Evolutionary conservation across 2,113 vertebrate genomes (phyloP).

Genomic region (Psilopsiagon aymara): DNA sequence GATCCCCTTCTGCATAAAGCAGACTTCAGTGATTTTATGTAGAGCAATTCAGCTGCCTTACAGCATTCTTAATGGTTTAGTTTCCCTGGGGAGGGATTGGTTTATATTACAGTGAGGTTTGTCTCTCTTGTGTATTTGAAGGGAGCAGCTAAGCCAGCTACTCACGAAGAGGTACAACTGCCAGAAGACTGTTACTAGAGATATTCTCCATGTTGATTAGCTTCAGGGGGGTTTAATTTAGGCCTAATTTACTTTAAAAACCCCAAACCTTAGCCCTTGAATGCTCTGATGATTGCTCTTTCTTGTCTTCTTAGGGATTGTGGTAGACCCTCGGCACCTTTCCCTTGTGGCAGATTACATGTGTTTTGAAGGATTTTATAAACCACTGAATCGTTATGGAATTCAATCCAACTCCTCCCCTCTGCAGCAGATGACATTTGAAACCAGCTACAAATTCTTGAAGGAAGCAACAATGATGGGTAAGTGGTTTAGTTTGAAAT

Average conservation of each 20-base stretch:
- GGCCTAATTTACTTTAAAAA: background rate
- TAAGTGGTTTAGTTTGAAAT: slow-evolving; percentile 42
- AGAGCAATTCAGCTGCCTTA: background rate
- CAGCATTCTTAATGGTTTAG: background rate
- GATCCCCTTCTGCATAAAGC: background rate
- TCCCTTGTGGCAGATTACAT: slow-evolving; percentile 98
- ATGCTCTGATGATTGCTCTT: background rate
- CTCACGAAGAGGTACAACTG: background rate
- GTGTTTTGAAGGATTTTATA: slow-evolving; percentile 95
- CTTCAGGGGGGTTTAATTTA: background rate
- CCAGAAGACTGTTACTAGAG: background rate
- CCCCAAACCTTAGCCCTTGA: background rate
- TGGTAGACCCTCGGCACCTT: slow-evolving; percentile 92
- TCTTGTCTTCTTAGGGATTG: slow-evolving; percentile 82
- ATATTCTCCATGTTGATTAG: background rate
- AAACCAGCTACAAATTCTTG: slow-evolving; percentile 95
- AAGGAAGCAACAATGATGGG: slow-evolving; percentile 92
- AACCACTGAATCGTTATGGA: slow-evolving; percentile 88
- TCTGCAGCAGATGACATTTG: slow-evolving; percentile 98
- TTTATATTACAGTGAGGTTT: background rate
- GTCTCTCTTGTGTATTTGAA: background rate
- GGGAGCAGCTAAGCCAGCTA: background rate
- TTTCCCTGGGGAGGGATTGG: background rate
- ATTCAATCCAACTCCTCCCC: slow-evolving; percentile 93
- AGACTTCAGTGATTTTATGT: background rate